phyloP scores from a whole-genome alignment of 1,140 invertebrate species.

The Pseudomyrmex cubaensis region DNA sequence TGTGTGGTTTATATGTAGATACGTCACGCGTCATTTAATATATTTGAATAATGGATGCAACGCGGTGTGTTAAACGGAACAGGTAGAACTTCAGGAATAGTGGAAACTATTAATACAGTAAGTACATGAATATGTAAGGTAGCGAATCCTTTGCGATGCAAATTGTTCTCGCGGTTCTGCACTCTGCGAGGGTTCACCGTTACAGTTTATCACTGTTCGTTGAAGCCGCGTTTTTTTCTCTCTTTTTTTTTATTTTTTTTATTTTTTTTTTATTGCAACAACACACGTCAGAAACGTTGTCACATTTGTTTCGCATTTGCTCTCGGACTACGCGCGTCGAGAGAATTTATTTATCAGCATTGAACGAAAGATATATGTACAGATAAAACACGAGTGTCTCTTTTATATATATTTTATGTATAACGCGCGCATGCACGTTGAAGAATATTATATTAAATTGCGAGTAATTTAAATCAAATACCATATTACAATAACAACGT shows the following conservation, averaged over 20 bases:
- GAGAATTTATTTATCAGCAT: background rate
- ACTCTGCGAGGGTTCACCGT: slow-evolving; percentile 1
- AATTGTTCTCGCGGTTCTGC: slow-evolving; percentile 8
- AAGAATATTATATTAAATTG: slow-evolving; percentile 10
- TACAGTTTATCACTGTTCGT: slow-evolving; percentile 17
- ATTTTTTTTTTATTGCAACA: background rate
- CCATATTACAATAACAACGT: no score
- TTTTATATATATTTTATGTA: background rate
- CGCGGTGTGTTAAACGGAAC: slow-evolving; percentile 20
- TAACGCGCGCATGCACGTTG: no score
- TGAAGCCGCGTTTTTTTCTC: background rate
- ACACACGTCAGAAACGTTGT: background rate
- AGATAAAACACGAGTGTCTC: no score
- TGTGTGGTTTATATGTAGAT: background rate
- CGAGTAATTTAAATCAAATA: background rate
- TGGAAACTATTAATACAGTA: slow-evolving; percentile 56
- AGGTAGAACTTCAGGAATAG: slow-evolving; percentile 50
- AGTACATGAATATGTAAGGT: slow-evolving; percentile 59
- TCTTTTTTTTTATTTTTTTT: background rate
- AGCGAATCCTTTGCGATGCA: slow-evolving; percentile 47
- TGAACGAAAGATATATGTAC: no score
- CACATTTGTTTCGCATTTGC: background rate
- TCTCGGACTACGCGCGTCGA: background rate
- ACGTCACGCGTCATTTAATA: slow-evolving; percentile 33
- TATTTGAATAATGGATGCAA: slow-evolving; percentile 24